Base-by-base conservation (phyloP, 2,113 vertebrate species). In the Dicerorhinus sumatrensis region DNA sequence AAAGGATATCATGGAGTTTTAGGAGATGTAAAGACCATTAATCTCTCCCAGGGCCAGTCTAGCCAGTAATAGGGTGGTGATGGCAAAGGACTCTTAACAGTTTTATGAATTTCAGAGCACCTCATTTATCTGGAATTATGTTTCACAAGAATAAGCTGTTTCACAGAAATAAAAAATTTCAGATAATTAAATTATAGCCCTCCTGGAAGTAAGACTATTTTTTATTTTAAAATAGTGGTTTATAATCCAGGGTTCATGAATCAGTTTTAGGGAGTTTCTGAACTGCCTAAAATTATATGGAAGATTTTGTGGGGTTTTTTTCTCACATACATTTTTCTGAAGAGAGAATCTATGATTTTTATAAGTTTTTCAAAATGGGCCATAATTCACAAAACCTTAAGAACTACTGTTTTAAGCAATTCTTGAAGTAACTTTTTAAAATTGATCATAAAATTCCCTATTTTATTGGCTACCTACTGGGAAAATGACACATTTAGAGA, bases 91-190 rank as follows among this genome's bases (percentile, higher is more conserved):
- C 25, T 87, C 33, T 62, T 23, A 42, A 42, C 0, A 79, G 70
- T 23, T 91, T 73, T 80, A 58, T 81, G 42, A 96, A 91, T 96
- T 91, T 14, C 39, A 77, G 25, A 63, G 36, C 8, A 58, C 48
- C 67, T 56, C 48, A 93, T 96, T 76, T 90, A 81, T 94, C 54
- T 96, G 29, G 33, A 90, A 93, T 92, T 42, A 69, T 65, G 63
- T 81, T 96, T 84, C 14, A 93, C 29, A 75, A 63, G 70, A 96
- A 95, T 54, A 83, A 91, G n/a, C 51, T 84, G 6, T 67, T 94
- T 94, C 48, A 77, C 0, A 27, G 54, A 67, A 89, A 73, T 86
- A 36, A 70, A 72, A 65, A 60, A 42, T 27, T 60, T 95, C 51
- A 48, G 33, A 46, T 93, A 80, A 90, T 87, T 92, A 82, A 91